Percentiles rank a stretch among this genome's conserved stretches.
Evolutionary conservation across 2,797 vertebrate species (phyloP).

Genomic region (Astyanax mexicanus): DNA sequence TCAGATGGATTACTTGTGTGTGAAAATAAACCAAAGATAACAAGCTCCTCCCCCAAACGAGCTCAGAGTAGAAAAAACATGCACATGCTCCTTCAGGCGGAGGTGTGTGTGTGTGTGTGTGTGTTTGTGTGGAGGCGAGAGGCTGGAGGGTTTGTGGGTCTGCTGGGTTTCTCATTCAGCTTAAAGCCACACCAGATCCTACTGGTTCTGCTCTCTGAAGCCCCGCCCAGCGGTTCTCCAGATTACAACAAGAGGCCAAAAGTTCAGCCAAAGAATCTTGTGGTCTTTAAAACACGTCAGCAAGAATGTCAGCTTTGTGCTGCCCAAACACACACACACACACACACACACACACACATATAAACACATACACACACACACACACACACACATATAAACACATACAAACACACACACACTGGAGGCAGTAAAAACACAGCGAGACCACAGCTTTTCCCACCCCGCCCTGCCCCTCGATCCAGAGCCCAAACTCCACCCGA

Average conservation of each 20-base stretch:
- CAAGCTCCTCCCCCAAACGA: too few species aligned
- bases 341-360: conserved; percentile 14
- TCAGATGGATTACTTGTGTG: too few species aligned
- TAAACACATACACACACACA: too few species aligned
- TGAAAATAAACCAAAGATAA: too few species aligned
- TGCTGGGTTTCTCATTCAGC: conserved; percentile 35
- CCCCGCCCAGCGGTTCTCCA: conserved; percentile 63
- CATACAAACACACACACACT: conserved; percentile 25
- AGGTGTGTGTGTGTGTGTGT: conserved; percentile 17
- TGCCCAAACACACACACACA: conserved; percentile 42
- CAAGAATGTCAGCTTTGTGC: conserved; percentile 69
- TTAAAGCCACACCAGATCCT: conserved; percentile 27
- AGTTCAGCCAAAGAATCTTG: conserved; percentile 78
- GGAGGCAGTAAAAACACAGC: conserved; percentile 60
- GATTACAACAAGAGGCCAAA: conserved; percentile 69
- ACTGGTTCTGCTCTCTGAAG: conserved; percentile 54
- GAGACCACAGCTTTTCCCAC: conserved; percentile 69
- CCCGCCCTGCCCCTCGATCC: conserved; percentile 45
- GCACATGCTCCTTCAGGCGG: background rate
- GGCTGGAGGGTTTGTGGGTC: too few species aligned
- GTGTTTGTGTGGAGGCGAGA: conserved; percentile 6
- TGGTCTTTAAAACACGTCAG: conserved; percentile 72
- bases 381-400: background rate
- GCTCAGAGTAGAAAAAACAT: background rate
- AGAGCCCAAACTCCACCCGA: conserved; percentile 42